A percentile compares a stretch with the other conserved stretches of the same genome.
Evolutionary conservation across 2,888 invertebrate genomes (phyloP).

Genomic region (Agriotes lineatus): DNA sequence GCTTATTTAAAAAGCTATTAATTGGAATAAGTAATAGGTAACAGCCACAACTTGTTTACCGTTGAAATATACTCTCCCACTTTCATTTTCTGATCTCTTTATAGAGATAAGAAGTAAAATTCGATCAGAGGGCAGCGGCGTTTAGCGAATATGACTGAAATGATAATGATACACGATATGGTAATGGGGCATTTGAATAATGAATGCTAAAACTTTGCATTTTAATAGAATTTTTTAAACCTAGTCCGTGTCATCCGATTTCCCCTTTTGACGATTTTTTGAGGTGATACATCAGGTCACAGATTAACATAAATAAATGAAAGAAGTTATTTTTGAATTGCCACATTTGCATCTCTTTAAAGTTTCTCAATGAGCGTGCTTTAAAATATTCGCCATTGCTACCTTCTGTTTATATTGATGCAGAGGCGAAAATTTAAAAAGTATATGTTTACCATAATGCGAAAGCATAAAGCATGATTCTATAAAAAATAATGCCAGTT

Average conservation of each 20-base stretch:
- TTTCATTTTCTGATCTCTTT: too few species aligned
- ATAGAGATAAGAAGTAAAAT: too few species aligned
- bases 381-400: neutral
- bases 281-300: constrained; percentile 16
- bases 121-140: too few species aligned
- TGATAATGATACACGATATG: constrained; percentile 16
- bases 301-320: constrained; percentile 17
- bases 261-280: constrained; percentile 15
- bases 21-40: too few species aligned
- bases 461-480: too few species aligned
- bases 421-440: too few species aligned
- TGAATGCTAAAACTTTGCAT: constrained; percentile 20
- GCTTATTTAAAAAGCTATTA: too few species aligned
- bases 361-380: neutral
- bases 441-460: too few species aligned
- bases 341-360: constrained; percentile 8
- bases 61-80: too few species aligned
- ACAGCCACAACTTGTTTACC: too few species aligned
- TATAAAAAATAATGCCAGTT: too few species aligned
- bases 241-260: constrained; percentile 20
- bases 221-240: constrained; percentile 23
- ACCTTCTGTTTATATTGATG: neutral
- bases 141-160: constrained; percentile 7
- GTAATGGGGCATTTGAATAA: constrained; percentile 20
- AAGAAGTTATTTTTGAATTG: neutral